These are phyloP conservation scores for Teleogryllus oceanicus DNA, from an alignment of 2,888 invertebrate genomes.

Conservation along the genomic window DNA sequence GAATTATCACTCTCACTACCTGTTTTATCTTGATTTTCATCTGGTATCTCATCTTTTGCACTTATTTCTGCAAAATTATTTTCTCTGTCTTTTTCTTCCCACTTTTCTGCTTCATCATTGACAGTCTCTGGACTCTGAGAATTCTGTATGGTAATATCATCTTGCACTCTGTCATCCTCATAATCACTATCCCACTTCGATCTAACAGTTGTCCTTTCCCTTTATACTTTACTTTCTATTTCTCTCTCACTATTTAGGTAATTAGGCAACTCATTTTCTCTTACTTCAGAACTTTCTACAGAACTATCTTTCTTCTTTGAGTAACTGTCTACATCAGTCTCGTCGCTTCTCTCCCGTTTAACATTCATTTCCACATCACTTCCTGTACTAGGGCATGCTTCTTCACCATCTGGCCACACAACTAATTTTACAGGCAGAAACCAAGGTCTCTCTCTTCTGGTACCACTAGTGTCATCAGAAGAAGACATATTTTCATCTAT, in stretches of 20 bases:
- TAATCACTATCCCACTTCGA: constrained; percentile 37
- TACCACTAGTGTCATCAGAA: constrained; percentile 23
- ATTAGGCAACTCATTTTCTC: constrained; percentile 21
- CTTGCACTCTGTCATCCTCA: constrained; percentile 31
- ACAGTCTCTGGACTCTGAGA: not conserved
- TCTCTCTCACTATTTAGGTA: constrained; percentile 21
- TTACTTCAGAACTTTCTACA: constrained; percentile 12
- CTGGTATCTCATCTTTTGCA: not conserved
- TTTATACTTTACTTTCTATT: too few relatives aligned
- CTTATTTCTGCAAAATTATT: not conserved
- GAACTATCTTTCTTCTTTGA: constrained; percentile 24
- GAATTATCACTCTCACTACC: constrained; percentile 5
- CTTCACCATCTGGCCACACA: constrained; percentile 1
- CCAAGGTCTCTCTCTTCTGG: constrained; percentile 27
- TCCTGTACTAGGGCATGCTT: not conserved
- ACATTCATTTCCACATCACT: constrained; percentile 4
- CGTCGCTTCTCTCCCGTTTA: not conserved
- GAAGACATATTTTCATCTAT: constrained; percentile 29
- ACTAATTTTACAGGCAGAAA: constrained; percentile 12
- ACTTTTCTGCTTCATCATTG: not conserved
- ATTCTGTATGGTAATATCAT: not conserved
- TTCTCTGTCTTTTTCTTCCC: not conserved
- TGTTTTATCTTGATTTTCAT: not conserved
- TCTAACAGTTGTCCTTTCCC: constrained; percentile 29
- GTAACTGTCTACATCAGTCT: constrained; percentile 2